Base-by-base conservation (phyloP, 23 tunicate genomes). In the Ciona savignyi region DNA sequence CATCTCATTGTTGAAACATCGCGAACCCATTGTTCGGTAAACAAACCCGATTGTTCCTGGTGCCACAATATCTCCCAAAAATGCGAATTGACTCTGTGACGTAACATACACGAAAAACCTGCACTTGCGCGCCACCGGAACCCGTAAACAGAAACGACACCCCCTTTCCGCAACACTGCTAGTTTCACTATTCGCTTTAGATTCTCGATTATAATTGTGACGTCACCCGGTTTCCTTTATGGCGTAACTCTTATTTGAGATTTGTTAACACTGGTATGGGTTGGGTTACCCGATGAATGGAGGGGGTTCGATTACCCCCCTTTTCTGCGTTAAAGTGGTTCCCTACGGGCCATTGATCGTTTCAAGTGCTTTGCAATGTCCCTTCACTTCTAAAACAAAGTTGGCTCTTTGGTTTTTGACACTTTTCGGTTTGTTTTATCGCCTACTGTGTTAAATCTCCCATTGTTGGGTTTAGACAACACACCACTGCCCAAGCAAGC, bases 351-450 rank as follows among this genome's bases (percentile, higher is more conserved):
- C 56, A 42, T 42, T 42, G 56, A 42, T 6, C 9, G 15, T 15
- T 42, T 42, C 56, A 42, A 42, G 56, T 42, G 15, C 11, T 42
- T 42, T 42, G 15, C 56, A 9, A 42, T 15, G 15, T 6, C 9
- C 56, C 15, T 42, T 42, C 15, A 42, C 56, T n/a, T n/a, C n/a
- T 42, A 42, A 15, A 42, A 42, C 56, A 42, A 42, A 42, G 56
- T 42, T 42, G 22, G 61, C 62, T 2, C 74, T 78, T 26, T 23
- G 31, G 74, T 67, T 60, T 68, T 32, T 78, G 74, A 51, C 82
- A 78, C 74, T 63, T 78, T 67, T 67, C 64, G 42, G 72, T 63
- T 28, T 68, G 82, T 68, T 60, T 48, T 51, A 34, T 65, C 82
- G 68, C 82, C 74, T 60, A 29, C 32, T 29, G 67, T 23, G 62